These are phyloP conservation scores for Glareola pratincola DNA, from an alignment of 2,113 vertebrate species.

Conservation along the genomic window DNA sequence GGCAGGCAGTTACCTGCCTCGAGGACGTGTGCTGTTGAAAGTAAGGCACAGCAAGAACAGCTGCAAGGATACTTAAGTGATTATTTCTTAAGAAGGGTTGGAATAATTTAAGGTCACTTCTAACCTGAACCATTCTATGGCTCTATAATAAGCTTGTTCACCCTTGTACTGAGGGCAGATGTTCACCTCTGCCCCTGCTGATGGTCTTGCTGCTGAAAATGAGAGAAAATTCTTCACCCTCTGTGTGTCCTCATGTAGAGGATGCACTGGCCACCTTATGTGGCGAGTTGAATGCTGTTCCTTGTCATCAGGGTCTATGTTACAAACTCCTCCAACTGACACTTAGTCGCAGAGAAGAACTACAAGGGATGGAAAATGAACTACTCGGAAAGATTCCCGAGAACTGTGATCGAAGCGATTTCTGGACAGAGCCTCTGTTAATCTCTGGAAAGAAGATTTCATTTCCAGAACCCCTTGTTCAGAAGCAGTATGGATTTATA, in stretches of 20 bases:
- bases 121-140: too few species aligned
- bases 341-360: background rate
- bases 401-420: background rate
- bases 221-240: background rate
- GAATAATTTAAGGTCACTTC: too few species aligned
- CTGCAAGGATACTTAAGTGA: background rate
- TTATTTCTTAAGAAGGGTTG: background rate
- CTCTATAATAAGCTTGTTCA: background rate
- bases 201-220: background rate
- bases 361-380: background rate
- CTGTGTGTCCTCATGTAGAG: background rate
- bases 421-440: background rate
- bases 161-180: background rate
- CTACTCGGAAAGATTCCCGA: background rate
- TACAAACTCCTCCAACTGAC: background rate
- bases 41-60: background rate
- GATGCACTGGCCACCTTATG: background rate
- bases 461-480: background rate
- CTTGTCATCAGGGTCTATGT: background rate
- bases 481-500: background rate
- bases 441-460: background rate
- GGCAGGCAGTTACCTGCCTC: background rate
- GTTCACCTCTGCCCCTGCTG: background rate
- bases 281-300: background rate
- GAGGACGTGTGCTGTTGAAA: rapidly evolving